Conservation (phyloP, 2,888 invertebrate species). For the Drosophila paracracens region DNA sequence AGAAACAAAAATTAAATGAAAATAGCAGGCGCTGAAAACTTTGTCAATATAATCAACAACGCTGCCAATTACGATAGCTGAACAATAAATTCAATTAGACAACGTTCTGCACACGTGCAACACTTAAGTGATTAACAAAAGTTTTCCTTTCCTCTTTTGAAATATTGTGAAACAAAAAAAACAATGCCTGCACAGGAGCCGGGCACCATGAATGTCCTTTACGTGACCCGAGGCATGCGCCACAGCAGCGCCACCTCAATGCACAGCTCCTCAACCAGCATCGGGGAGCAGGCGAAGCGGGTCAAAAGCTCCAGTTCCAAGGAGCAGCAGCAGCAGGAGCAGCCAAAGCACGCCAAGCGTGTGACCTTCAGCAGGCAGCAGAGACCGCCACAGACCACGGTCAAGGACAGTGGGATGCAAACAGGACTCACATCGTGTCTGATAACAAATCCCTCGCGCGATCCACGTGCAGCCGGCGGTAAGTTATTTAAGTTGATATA, state of each 20-base stretch:
- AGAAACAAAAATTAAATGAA: neutral
- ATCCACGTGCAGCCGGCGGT: conserved; percentile 49
- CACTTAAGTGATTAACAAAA: conserved; percentile 26
- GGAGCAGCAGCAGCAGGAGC: conserved; percentile 40
- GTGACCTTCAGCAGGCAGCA: conserved; percentile 57
- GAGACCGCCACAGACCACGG: conserved; percentile 19
- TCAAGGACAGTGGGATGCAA: conserved; percentile 40
- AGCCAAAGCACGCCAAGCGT: conserved; percentile 57
- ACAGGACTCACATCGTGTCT: conserved; percentile 57
- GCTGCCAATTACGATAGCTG: conserved; percentile 9
- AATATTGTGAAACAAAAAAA: conserved; percentile 12
- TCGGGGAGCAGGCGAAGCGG: neutral
- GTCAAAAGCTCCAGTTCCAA: conserved; percentile 16
- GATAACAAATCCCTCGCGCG: conserved; percentile 41
- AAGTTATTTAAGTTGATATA: neutral
- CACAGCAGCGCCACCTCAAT: conserved; percentile 30
- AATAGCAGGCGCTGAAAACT: conserved; percentile 36
- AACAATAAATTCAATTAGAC: conserved; percentile 33
- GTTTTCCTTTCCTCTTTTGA: conserved; percentile 2
- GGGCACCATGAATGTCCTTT: conserved; percentile 35
- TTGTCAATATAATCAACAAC: conserved; percentile 25
- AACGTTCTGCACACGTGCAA: conserved; percentile 24
- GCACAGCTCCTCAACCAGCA: neutral
- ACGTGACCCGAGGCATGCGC: conserved; percentile 28
- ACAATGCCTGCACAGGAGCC: conserved; percentile 27